These are phyloP conservation scores for Sinhomidia bicolor DNA, from an alignment of 2,888 invertebrate species.

Conservation along the genomic window DNA sequence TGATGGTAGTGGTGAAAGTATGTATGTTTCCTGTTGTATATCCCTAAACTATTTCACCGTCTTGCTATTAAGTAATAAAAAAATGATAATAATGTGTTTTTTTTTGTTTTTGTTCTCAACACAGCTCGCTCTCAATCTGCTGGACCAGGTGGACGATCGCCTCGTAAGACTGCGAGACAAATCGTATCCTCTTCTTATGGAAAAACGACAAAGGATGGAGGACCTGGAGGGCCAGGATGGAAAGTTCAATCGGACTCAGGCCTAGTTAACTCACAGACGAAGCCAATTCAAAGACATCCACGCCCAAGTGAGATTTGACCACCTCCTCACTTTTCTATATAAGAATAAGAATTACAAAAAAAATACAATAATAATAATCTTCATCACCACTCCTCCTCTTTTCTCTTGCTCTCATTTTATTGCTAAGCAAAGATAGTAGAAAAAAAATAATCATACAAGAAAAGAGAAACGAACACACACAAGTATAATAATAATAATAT, in stretches of 20 bases:
- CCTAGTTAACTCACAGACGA: slow-evolving; percentile 78
- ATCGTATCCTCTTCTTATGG: slow-evolving; percentile 79
- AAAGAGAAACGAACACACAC: background rate
- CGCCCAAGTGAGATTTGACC: slow-evolving; percentile 86
- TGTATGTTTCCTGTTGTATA: too few relatives aligned
- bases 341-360: background rate
- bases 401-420: background rate
- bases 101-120: slow-evolving; percentile 31
- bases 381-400: background rate
- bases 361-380: background rate
- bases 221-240: slow-evolving; percentile 81
- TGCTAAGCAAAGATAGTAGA: background rate
- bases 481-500: background rate
- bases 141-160: slow-evolving; percentile 83
- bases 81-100: background rate
- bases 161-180: slow-evolving; percentile 78
- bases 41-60: too few relatives aligned
- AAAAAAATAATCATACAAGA: background rate
- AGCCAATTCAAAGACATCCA: slow-evolving; percentile 83
- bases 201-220: slow-evolving; percentile 80
- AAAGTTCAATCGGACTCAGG: slow-evolving; percentile 79
- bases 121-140: slow-evolving; percentile 87
- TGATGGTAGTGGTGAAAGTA: background rate
- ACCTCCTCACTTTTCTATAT: background rate
- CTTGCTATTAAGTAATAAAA: background rate